Conservation (phyloP, 2,888 invertebrate species). For the Allacma fusca region DNA sequence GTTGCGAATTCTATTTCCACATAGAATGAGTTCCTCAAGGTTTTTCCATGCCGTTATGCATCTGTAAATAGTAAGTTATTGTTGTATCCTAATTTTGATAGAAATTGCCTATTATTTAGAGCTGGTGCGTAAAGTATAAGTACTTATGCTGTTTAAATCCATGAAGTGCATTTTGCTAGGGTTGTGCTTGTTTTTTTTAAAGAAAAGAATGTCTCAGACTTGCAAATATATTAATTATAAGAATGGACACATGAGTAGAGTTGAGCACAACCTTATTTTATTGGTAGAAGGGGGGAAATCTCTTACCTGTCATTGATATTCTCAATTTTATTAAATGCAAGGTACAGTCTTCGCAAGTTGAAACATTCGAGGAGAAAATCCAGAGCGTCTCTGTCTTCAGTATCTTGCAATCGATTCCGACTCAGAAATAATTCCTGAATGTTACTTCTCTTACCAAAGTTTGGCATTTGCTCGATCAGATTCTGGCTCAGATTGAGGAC, state of each 20-base stretch:
- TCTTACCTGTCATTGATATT: conserved; percentile 59
- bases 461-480: conserved; percentile 62
- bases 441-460: conserved; percentile 58
- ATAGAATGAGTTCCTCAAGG: conserved; percentile 81
- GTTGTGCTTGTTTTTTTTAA: no score
- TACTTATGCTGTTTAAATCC: no score
- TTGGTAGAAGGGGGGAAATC: no score
- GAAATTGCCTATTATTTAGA: no score
- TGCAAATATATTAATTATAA: no score
- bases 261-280: no score
- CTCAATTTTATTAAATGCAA: conserved; percentile 60
- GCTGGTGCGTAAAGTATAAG: no score
- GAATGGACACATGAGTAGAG: no score
- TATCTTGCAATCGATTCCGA: conserved; percentile 60
- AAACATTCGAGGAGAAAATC: conserved; percentile 59
- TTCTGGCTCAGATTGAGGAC: conserved; percentile 83
- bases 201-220: no score
- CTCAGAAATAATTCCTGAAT: conserved; percentile 59
- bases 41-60: conserved; percentile 79
- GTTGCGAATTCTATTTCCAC: conserved; percentile 79
- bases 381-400: conserved; percentile 59
- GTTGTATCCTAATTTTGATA: not conserved
- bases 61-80: conserved; percentile 62
- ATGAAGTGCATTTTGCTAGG: no score
- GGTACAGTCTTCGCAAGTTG: conserved; percentile 55